Base-by-base conservation (phyloP, 2,113 vertebrate genomes). In the Clarias gariepinus region DNA sequence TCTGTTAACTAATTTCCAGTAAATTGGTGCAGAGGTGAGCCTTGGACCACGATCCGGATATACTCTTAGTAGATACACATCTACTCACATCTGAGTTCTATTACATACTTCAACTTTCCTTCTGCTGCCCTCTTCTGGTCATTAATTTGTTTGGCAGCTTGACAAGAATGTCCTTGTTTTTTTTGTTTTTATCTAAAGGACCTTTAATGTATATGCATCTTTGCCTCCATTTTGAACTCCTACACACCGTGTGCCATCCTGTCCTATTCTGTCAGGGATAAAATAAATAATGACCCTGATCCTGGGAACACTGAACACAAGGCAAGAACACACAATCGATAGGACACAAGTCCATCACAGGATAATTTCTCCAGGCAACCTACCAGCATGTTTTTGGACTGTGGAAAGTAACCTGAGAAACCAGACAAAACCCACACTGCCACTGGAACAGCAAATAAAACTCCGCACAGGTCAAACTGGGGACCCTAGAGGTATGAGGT, bases 71-170 rank as follows among this genome's bases (percentile, higher is more conserved):
- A 83, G 53, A 78, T 57, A 2, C 47, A 78, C 47, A 4, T 30
- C 7, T 28, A 78, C 28, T 0, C 47, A 78, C 47, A 4, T 30
- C 7, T 28, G 16, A 10, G 2, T 58, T 47, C 21, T 52, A 3
- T 11, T 61, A 25, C 76, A 16, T 21, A 41, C 47, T 47, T 47
- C 36, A 78, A 33, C 10, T 47, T 74, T 82, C 36, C 64, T 53
- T 86, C 23, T 88, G 58, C 86, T 69, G 86, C 30, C 81, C 74
- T 68, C 89, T 84, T 63, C 30, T 84, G 89, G 79, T 41, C 28
- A 74, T 41, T 63, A 64, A 21, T 1, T 64, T 61, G 7, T 71
- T 73, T 61, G 58, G 83, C 63, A 85, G 1, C 25, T 69, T 53
- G 19, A 82, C 41, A 55, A 28, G 15, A 53, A 18, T 1, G 7